Base-by-base conservation (phyloP, 2,797 vertebrate species). In the Hafferia zeledoni region DNA sequence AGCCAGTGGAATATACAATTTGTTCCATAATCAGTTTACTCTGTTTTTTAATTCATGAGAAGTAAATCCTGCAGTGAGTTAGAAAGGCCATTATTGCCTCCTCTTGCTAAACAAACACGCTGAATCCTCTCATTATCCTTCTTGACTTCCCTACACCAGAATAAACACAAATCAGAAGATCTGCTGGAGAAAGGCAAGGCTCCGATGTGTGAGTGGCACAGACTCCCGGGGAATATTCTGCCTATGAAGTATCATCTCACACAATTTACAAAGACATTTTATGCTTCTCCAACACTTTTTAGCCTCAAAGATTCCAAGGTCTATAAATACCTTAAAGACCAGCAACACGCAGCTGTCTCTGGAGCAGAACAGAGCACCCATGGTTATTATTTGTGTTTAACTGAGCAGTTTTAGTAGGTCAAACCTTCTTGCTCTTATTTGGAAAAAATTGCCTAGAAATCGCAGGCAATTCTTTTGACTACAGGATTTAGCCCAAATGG, bases 321-420 rank as follows among this genome's bases (percentile, higher is more conserved):
- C 95, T 96, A 94, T 92, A 91, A 92, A 96, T 89, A 93, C 70
- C 92, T 96, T 92, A 65, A 89, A 93, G 70, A 76, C 79, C 64
- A 47, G 0, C 11, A 50, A 69, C 68, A 35, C 1, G 23, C 79
- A 92, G 75, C 93, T 59, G 70, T 43, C 82, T 94, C 79, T n/a
- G 76, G 87, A 96, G 91, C 13, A 78, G 80, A 88, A 50, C 88
- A 70, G 85, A 90, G 90, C 88, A 91, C 88, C 90, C 92, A 86
- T 30, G 83, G 93, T 95, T 95, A 92, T 95, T 93, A 95, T 94
- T 93, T 93, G 91, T 91, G 94, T 88, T 88, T 86, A 94, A 88
- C 85, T 41, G 91, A 95, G 92, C 86, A 91, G 63, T 56, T 96
- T 95, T 91, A 91, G 93, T 75, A 96, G 95, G 93, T 95, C 94